These are phyloP conservation scores for Siniperca obscura DNA, from an alignment of 2,797 vertebrate genomes.

Conservation along the genomic window DNA sequence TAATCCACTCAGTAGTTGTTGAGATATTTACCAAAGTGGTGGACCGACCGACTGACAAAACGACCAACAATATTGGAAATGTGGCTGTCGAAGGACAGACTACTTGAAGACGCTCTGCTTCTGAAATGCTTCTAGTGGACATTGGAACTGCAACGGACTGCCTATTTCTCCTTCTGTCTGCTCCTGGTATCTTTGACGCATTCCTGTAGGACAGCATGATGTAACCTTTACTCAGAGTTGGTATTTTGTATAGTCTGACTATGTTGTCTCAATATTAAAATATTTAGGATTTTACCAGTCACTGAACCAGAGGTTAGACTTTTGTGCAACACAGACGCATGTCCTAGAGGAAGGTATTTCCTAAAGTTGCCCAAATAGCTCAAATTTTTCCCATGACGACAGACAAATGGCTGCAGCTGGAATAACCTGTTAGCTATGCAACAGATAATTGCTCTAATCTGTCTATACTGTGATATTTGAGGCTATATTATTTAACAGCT, in stretches of 20 bases:
- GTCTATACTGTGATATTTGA: conserved; percentile 39
- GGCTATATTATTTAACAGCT: conserved; percentile 14
- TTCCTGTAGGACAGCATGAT: conserved; percentile 5
- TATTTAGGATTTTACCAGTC: conserved; percentile 41
- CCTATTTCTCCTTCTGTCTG: background rate
- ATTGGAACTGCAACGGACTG: background rate
- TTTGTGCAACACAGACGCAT: conserved; percentile 45
- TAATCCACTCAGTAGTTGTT: background rate
- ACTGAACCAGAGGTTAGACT: conserved; percentile 41
- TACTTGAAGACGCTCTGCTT: background rate
- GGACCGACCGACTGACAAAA: background rate
- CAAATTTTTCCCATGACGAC: background rate
- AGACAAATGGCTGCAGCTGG: conserved; percentile 22
- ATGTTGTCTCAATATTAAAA: conserved; percentile 32
- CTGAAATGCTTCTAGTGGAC: background rate
- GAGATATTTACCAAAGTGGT: background rate
- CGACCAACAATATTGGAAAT: background rate
- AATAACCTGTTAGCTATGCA: background rate
- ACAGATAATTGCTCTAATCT: conserved; percentile 25
- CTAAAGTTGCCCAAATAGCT: conserved; percentile 12
- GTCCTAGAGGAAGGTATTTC: conserved; percentile 30
- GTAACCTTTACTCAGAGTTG: conserved; percentile 42
- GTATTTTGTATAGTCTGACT: conserved; percentile 37
- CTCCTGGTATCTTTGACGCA: conserved; percentile 2
- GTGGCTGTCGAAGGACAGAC: background rate